A percentile compares a stretch with the other conserved stretches of the same genome.
Conservation (phyloP, 1,140 invertebrate species). For the Mizuhopecten yessoensis region DNA sequence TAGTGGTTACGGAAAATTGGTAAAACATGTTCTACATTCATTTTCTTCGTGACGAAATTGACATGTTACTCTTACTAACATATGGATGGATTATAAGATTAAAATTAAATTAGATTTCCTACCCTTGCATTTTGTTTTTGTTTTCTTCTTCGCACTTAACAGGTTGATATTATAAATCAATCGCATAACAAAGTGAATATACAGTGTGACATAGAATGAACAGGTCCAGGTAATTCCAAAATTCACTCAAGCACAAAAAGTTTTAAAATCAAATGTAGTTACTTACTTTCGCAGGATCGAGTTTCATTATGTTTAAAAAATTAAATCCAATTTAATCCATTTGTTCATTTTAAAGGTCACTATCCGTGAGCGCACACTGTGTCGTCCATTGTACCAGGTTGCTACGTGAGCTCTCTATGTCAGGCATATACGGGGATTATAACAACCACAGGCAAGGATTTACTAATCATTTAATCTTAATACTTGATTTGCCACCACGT, state of each 20-base stretch:
- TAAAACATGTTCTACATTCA: too few relatives aligned
- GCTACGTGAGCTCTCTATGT: neutral
- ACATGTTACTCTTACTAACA: too few relatives aligned
- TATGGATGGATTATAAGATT: too few relatives aligned
- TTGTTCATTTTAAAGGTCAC: neutral
- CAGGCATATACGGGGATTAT: neutral
- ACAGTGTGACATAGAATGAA: neutral
- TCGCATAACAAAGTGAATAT: too few relatives aligned
- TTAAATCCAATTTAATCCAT: slow-evolving; percentile 22
- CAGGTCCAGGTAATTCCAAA: neutral
- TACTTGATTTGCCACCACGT: neutral
- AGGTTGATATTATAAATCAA: too few relatives aligned
- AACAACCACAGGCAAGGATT: neutral
- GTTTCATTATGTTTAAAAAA: neutral
- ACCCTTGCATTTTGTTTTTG: too few relatives aligned
- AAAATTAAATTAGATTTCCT: too few relatives aligned
- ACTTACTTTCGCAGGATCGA: slow-evolving; percentile 16
- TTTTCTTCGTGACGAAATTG: too few relatives aligned
- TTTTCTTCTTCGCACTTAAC: too few relatives aligned
- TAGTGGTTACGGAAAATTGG: too few relatives aligned
- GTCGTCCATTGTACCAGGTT: neutral
- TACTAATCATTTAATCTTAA: neutral
- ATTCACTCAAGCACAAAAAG: neutral
- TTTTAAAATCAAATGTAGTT: neutral
- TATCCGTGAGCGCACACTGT: neutral